Base-by-base conservation (phyloP, 2,888 invertebrate species). In the Nysson spinosus region DNA sequence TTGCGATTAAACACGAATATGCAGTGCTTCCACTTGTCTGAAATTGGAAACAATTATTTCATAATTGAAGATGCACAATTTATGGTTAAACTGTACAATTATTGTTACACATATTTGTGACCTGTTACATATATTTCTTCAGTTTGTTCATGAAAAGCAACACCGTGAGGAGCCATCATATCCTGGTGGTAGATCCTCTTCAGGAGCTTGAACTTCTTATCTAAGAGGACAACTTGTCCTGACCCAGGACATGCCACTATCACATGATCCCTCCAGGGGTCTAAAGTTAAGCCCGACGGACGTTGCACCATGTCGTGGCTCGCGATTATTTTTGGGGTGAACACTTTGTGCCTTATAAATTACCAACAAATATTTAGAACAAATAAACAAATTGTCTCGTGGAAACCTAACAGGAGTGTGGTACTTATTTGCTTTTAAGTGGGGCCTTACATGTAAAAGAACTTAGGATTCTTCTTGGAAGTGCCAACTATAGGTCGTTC, bases 1-100 rank as follows among this genome's bases (percentile, higher is more conserved):
- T 90, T 90, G 47, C 89, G 90, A 32, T 91, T 90, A 82, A 94
- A 93, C 1, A 93, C 91, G 83, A 92, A 92, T 24, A 93, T 87
- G 78, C 92, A 92, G 75, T 93, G 91, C 79, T 90, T 91, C 92
- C 92, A 92, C 85, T 92, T 93, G 78, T 93, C 92, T 88, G 87
- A 12, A 5, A 22, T 20, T 6, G 12, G 11, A 9, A 30, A 30
- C 3, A 39, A 30, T 4, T 3, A 16, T 26, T 9, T 7, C 5
- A 1, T 1, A 24, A 22, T 39, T 34, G 24, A 14, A 40, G n/a
- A n/a, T n/a, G n/a, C n/a, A n/a, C n/a, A n/a, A n/a, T n/a, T n/a
- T n/a, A n/a, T n/a, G n/a, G n/a, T n/a, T n/a, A n/a, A n/a, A n/a
- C n/a, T n/a, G n/a, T n/a, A n/a, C n/a, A n/a, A n/a, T n/a, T n/a